Evolutionary conservation across 2,888 invertebrate genomes (phyloP).

Genomic region (Tyria jacobaeae): DNA sequence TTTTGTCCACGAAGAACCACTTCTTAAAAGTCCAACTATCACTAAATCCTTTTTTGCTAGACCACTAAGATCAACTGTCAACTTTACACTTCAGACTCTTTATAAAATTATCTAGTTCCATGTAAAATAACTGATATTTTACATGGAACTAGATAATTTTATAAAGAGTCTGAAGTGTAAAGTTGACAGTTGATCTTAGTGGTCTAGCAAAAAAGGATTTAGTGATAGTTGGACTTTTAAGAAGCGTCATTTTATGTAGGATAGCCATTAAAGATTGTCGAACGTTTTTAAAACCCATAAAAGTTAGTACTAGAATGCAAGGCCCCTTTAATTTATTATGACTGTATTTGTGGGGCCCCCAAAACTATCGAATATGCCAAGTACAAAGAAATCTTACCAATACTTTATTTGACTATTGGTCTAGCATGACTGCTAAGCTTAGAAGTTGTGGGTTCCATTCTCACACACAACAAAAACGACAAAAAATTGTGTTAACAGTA

Average conservation of each 20-base stretch:
- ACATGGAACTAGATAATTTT: slow-evolving; percentile 34
- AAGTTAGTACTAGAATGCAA: slow-evolving; percentile 57
- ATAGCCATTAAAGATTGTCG: slow-evolving; percentile 59
- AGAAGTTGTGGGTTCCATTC: no score
- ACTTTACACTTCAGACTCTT: neutral
- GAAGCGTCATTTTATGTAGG: slow-evolving; percentile 31
- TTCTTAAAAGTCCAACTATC: no score
- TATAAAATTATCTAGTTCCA: slow-evolving; percentile 32
- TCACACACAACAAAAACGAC: no score
- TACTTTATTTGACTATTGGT: neutral
- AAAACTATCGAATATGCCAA: slow-evolving; percentile 5
- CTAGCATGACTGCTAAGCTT: neutral
- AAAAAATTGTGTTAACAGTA: no score
- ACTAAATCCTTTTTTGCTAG: no score
- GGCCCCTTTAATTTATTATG: slow-evolving; percentile 56
- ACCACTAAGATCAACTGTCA: neutral
- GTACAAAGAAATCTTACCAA: neutral
- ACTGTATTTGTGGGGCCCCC: slow-evolving; percentile 30
- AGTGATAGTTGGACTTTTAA: no score
- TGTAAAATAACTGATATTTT: slow-evolving; percentile 34
- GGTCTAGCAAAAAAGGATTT: no score
- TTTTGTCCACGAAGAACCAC: neutral
- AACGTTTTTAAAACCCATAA: slow-evolving; percentile 72
- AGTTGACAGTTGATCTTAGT: neutral
- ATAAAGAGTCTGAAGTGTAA: neutral